These are phyloP conservation scores for Merluccius polli DNA, from an alignment of 2,797 vertebrate genomes.

Conservation along the genomic window DNA sequence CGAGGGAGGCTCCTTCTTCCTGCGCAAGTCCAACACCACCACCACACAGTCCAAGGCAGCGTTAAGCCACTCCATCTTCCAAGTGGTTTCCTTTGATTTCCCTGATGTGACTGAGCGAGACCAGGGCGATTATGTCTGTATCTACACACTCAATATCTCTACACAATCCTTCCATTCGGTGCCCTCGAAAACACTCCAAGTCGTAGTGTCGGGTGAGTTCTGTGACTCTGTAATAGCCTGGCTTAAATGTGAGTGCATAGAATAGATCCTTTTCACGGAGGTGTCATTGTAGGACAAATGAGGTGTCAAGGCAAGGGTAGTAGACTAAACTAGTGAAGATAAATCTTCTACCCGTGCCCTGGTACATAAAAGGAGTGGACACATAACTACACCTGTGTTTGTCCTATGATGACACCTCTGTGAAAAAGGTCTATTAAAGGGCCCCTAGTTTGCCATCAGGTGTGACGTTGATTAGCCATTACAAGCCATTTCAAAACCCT, in stretches of 20 bases:
- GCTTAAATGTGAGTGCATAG: neutral
- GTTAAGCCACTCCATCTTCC: conserved; percentile 51
- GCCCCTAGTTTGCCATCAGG: no score
- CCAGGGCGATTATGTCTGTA: conserved; percentile 63
- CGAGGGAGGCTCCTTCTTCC: conserved; percentile 53
- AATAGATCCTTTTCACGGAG: neutral
- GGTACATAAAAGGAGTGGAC: no score
- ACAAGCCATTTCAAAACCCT: no score
- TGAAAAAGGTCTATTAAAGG: no score
- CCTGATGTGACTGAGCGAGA: conserved; percentile 34
- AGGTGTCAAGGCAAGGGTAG: no score
- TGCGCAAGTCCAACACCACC: conserved; percentile 39
- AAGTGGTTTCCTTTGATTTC: conserved; percentile 59
- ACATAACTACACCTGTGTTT: no score
- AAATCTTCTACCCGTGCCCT: no score
- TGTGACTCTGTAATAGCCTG: neutral
- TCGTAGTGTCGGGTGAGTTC: conserved; percentile 52
- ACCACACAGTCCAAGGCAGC: conserved; percentile 19
- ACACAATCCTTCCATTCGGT: conserved; percentile 44
- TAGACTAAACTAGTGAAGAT: no score
- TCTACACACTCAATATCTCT: conserved; percentile 62
- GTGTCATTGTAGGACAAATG: neutral
- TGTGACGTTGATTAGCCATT: no score
- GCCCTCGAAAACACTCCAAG: conserved; percentile 49
- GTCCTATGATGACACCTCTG: no score